A percentile compares a stretch with the other conserved stretches of the same genome.
Evolutionary conservation across 2,113 vertebrate species (phyloP).

Genomic region (Rhabdornis inornatus): DNA sequence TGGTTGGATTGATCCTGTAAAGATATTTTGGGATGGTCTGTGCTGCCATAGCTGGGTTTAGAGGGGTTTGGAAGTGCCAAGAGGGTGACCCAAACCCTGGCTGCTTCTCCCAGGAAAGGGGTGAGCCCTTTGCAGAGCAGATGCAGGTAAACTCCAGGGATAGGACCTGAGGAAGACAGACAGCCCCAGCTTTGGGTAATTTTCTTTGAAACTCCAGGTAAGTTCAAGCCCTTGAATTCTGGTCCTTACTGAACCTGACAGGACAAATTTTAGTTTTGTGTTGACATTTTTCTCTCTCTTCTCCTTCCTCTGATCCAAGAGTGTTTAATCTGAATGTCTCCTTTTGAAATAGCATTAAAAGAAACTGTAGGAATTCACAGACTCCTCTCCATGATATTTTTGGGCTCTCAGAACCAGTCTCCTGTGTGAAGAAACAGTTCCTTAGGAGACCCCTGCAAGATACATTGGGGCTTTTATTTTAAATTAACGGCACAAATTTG

Average conservation of each 20-base stretch:
- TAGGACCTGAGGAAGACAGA: background rate
- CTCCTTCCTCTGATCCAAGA: background rate
- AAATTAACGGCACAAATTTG: background rate
- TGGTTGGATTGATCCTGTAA: background rate
- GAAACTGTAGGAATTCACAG: background rate
- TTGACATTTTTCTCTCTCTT: background rate
- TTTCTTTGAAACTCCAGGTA: background rate
- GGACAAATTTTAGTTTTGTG: background rate
- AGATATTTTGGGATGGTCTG: background rate
- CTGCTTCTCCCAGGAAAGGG: background rate
- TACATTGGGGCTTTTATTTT: background rate
- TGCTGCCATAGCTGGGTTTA: background rate
- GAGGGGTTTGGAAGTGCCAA: background rate
- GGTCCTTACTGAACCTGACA: background rate
- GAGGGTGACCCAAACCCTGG: background rate
- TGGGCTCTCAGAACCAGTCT: background rate
- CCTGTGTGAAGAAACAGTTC: background rate
- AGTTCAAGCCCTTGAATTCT: background rate
- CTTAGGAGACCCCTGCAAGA: background rate
- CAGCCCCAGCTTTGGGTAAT: background rate
- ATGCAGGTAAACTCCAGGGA: background rate
- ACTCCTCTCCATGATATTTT: background rate
- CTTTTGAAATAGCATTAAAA: background rate
- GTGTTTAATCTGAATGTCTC: background rate
- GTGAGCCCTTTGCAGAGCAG: background rate